Base-by-base conservation (phyloP, 2,797 vertebrate genomes). In the Chelon labrosus region DNA sequence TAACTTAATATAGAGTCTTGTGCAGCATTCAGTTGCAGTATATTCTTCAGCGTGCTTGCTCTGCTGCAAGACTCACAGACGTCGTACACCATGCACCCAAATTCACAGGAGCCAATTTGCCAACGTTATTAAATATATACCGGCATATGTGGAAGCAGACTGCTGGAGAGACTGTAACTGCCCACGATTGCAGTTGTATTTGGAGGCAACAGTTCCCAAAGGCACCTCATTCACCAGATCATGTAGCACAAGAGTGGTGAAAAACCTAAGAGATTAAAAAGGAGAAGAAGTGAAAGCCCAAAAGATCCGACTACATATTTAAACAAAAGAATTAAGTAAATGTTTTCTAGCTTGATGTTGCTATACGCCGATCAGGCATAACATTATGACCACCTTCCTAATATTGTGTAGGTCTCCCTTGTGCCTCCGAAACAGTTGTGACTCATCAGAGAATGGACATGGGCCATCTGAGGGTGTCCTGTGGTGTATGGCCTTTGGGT, bases 161-260 rank as follows among this genome's bases (percentile, higher is more conserved):
- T 99, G 98, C 78, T 99, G 98, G 56, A 99, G 95, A 79, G 98
- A 99, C 25, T 99, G 98, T 81, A 99, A 93, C 83, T 99, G 98
- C 20, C 98, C 98, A 78, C 97, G 96, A 85, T 80, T 99, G 75
- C 98, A 99, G 78, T 95, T 95, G 5, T 96, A 99, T 86, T 98
- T 99, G 53, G 95, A 94, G 42, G 95, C 95, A 69, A 99, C 96
- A 52, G 92, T 89, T 75, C 94, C 96, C 72, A 99, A 90, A 75
- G 97, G 95, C 66, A 96, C 92, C 87, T 99, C 98, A 4, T 92
- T 97, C 79, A 99, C 96, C 87, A 99, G 95, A 87, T 99, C 97
- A 67, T 97, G 89, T 8, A 99, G 94, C 25, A 97, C 97, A 62
- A 99, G 95, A 65, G 97, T 99, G 27, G 97, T 98, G 84, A 98